phyloP scores from a whole-genome alignment of 1,140 invertebrate genomes.

The Philopotamus ludificatus region DNA sequence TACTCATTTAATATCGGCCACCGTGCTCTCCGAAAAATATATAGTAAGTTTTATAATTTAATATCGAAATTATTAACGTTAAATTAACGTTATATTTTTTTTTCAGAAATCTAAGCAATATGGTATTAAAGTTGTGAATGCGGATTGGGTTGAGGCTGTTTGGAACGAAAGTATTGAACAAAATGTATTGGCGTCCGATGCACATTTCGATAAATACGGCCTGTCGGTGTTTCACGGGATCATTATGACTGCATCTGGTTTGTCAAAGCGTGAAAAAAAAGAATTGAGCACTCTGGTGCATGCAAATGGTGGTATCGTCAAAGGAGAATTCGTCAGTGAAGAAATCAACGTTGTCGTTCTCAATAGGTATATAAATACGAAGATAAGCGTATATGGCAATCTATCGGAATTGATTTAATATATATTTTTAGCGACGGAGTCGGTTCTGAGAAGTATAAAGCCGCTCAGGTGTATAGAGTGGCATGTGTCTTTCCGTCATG shows the following conservation, averaged over 20 bases:
- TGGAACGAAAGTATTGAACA: conserved; percentile 69
- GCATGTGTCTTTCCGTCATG: conserved; percentile 71
- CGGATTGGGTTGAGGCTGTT: conserved; percentile 75
- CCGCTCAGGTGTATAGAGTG: conserved; percentile 72
- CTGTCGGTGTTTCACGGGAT: conserved; percentile 81
- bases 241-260: conserved; percentile 74
- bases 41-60: conserved; percentile 62
- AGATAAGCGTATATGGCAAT: not conserved
- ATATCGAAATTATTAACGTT: no score
- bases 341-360: conserved; percentile 57
- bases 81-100: no score
- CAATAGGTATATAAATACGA: conserved; percentile 47
- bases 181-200: conserved; percentile 64
- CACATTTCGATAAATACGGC: conserved; percentile 63
- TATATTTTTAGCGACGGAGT: conserved; percentile 51
- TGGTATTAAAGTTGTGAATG: conserved; percentile 73
- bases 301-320: conserved; percentile 67
- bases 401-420: not conserved
- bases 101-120: conserved; percentile 69
- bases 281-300: conserved; percentile 68
- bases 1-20: conserved; percentile 81
- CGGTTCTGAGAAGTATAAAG: conserved; percentile 78
- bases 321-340: conserved; percentile 56
- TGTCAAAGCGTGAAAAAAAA: conserved; percentile 61
- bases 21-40: conserved; percentile 72